phyloP scores from a whole-genome alignment of 2,113 vertebrate genomes.

The Euleptes europaea region DNA sequence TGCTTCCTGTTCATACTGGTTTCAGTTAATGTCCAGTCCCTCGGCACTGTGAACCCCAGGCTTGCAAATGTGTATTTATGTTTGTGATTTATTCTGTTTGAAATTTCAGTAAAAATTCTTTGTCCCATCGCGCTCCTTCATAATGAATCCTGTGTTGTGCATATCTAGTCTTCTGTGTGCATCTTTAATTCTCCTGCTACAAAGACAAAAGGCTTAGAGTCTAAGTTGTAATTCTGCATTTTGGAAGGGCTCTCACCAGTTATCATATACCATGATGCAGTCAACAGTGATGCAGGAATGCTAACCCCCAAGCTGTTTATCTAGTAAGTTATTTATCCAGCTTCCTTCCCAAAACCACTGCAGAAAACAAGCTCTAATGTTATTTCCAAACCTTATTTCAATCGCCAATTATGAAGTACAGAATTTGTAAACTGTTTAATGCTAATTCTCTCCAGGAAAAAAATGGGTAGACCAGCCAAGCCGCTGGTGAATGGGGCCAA shows the following conservation, averaged over 20 bases:
- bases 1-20: not conserved
- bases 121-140: not conserved
- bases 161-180: not conserved
- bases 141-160: not conserved
- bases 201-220: not conserved
- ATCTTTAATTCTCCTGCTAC: constrained; percentile 3
- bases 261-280: not conserved
- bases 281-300: not conserved
- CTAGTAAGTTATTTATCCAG: not conserved
- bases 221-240: not conserved
- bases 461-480: not conserved
- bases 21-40: not conserved
- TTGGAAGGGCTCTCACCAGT: not conserved
- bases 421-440: not conserved
- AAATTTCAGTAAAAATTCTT: not conserved
- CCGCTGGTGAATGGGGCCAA: not conserved
- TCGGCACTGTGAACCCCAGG: not conserved
- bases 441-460: not conserved
- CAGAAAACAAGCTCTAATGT: not conserved
- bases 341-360: not conserved
- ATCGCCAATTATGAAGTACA: not conserved
- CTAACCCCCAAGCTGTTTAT: not conserved
- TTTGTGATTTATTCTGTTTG: not conserved
- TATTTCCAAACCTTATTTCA: not conserved
- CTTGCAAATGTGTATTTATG: not conserved